Percentiles rank a stretch among this genome's conserved stretches.
Conservation (phyloP, 2,113 vertebrate species). For the Grantiella picta region DNA sequence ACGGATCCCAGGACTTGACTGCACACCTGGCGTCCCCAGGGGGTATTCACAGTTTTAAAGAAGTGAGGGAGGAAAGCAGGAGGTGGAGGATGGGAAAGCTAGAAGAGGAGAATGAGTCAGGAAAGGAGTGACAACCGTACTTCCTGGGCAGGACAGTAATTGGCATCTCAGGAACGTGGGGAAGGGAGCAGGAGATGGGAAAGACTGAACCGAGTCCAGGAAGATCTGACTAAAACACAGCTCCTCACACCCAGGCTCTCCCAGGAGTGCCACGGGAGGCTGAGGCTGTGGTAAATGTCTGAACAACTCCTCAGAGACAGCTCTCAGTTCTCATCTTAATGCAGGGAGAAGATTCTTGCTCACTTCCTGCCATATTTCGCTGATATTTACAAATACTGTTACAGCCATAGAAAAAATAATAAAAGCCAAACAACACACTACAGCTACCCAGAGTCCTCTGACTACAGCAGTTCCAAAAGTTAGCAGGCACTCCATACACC, state of each 20-base stretch:
- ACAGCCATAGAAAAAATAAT: not conserved
- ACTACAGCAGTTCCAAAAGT: not conserved
- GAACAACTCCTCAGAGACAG: not conserved
- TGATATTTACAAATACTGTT: not conserved
- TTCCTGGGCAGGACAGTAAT: slow-evolving; percentile 43
- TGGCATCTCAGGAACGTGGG: not conserved
- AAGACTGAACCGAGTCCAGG: not conserved
- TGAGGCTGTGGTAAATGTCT: not conserved
- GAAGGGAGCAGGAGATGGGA: not conserved
- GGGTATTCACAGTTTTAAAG: not conserved
- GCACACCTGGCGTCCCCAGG: not conserved
- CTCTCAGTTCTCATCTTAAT: not conserved
- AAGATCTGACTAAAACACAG: not conserved
- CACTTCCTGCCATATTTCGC: not conserved
- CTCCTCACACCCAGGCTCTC: not conserved
- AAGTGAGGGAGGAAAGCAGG: not conserved
- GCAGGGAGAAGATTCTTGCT: not conserved
- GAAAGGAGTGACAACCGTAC: not conserved
- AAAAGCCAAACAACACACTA: not conserved
- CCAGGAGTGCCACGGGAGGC: not conserved
- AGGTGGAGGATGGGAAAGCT: not conserved
- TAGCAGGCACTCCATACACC: not conserved
- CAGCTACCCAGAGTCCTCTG: not conserved
- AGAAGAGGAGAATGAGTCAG: slow-evolving; percentile 1
- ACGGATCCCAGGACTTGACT: not conserved